Evolutionary conservation across 2,888 invertebrate genomes (phyloP), one percentile per base, ranked within the genome.

Genomic region (Perdita meconis): DNA sequence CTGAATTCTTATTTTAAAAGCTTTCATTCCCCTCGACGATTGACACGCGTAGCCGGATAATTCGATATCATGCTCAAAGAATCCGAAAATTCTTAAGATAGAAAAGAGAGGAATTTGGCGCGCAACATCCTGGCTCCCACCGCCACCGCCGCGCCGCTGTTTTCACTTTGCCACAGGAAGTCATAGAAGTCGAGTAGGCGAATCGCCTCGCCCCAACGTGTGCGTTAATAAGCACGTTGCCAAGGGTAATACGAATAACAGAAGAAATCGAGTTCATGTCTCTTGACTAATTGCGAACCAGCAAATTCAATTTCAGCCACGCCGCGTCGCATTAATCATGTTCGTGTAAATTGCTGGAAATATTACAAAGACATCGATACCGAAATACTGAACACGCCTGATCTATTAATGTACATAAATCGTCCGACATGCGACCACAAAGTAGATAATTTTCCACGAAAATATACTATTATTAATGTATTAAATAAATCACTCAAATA

Each of bases 251-350:
- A 81, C 57, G 69, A 80, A 38, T 59, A 79, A 69, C 34, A 42
- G 38, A 68, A 70, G 75, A 64, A 70, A 63, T 65, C 51, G 24
- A 19, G 19, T 26, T 22, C 51, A 24, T 34, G 47, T 24, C 19
- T 24, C 24, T 75, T 83, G 86, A 85, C 79, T 81, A 78, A 86
- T 86, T 67, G 65, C 79, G 56, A 63, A 80, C 78, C 64, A 81
- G 3, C 64, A 74, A 56, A 68, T 69, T 38, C 74, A 60, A 71
- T 61, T 30, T 73, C 66, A 60, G 69, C 57, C 59, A 40, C 36
- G 51, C 19, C 64, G 24, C 38, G 59, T 57, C 36, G 22, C 30
- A 64, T 75, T 50, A 69, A 40, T 78, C 64, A 34, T 40, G 51
- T 13, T n/a, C 36, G 2, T 24, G 19, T 59, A 22, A 19, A 36